Conservation (phyloP, 2,113 vertebrate species). For the Eclectus roratus region DNA sequence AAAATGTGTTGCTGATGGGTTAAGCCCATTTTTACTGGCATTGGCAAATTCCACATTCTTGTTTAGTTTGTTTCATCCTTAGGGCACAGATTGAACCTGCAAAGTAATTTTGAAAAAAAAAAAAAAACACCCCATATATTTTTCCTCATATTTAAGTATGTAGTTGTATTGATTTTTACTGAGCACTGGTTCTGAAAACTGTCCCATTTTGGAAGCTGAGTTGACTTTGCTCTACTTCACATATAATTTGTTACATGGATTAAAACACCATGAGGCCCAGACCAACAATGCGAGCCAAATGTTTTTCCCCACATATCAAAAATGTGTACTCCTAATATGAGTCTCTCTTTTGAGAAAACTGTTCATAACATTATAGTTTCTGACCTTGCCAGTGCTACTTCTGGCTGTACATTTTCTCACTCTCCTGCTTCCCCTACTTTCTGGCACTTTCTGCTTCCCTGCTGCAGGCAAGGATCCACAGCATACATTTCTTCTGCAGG, state of each 20-base stretch:
- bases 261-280: constrained; percentile 1
- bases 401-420: constrained; percentile 52
- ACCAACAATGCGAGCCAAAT: neutral
- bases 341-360: neutral
- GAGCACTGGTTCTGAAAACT: neutral
- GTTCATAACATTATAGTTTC: neutral
- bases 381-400: constrained; percentile 35
- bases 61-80: neutral
- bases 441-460: neutral
- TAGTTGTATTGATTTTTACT: neutral
- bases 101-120: neutral
- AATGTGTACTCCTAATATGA: constrained; percentile 6
- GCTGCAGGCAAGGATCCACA: neutral
- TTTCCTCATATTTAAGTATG: neutral
- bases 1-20: neutral
- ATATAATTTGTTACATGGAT: constrained; percentile 21
- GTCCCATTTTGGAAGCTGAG: neutral
- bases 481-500: neutral
- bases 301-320: constrained; percentile 25
- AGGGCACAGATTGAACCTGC: neutral
- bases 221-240: constrained; percentile 8
- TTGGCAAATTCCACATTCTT: neutral
- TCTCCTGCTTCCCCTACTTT: neutral
- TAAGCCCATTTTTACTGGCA: neutral
- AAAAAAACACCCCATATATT: neutral